Base-by-base conservation (phyloP, 2,797 vertebrate species). In the Threskiornis aethiopicus region DNA sequence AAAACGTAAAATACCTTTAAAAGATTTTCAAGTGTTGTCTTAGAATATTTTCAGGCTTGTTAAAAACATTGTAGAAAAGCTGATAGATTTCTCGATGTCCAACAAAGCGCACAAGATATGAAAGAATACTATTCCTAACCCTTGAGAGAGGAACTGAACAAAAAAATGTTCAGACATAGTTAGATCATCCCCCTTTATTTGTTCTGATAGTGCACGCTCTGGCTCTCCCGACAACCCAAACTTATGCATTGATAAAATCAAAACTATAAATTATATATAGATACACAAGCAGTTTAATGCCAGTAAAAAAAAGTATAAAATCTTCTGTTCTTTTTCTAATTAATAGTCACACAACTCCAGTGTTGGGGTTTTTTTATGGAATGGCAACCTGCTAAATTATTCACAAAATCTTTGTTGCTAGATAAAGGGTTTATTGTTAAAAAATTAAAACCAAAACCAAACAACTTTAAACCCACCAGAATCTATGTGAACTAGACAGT, bases 351-450 rank as follows among this genome's bases (percentile, higher is more conserved):
- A 46, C 20, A 29, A 11, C 10, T 31, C 25, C 1, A 1, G 15
- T 4, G 4, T 2, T 57, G 58, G 1, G 1, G 1, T 6, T 1
- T 5, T 5, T 69, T 62, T 25, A 35, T 21, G 83, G 24, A 90
- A 22, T 41, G 15, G 11, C 26, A 65, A 78, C 37, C 17, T 59
- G 39, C 46, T 33, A 14, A 25, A 35, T 35, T 26, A 58, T 59
- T 89, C 67, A 73, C 10, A 58, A 62, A 76, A 49, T 61, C 3
- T 21, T 46, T 51, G 14, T 51, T 62, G 8, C 13, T 81, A 39
- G 35, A 37, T 21, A 37, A 90, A 62, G 10, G 33, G 5, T 49
- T 76, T 73, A 33, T 9, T 76, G 13, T 17, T 52, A 10, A 62
- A 75, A 79, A 49, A 57, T 14, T 13, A 41, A 58, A n/a, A 29